A percentile compares a stretch with the other conserved stretches of the same genome.
Conservation (phyloP, 2,113 vertebrate species). For the Laticauda colubrina region DNA sequence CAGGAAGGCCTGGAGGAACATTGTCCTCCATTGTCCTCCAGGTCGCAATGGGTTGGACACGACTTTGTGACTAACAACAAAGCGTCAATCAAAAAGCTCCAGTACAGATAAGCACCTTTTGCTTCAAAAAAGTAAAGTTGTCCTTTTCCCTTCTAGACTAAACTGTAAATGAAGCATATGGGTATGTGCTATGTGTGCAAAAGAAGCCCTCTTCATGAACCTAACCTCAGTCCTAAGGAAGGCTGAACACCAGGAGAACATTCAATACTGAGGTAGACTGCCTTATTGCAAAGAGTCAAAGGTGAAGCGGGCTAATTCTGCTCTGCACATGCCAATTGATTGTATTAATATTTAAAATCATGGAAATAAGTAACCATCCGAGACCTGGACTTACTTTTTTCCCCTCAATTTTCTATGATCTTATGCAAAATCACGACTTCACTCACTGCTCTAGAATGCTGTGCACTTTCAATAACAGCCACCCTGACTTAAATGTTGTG, state of each 20-base stretch:
- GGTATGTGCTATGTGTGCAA: not conserved
- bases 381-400: conserved; percentile 11
- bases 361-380: not conserved
- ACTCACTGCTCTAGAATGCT: conserved; percentile 64
- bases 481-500: conserved; percentile 63
- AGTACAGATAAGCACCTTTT: not conserved
- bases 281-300: not conserved
- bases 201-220: not conserved
- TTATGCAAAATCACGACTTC: conserved; percentile 54
- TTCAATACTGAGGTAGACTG: not conserved
- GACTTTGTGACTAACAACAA: too few species aligned
- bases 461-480: conserved; percentile 49
- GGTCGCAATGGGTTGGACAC: too few species aligned
- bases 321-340: not conserved
- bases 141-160: not conserved
- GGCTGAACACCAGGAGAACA: not conserved
- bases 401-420: conserved; percentile 21
- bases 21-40: too few species aligned
- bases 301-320: not conserved
- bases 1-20: too few species aligned
- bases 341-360: not conserved
- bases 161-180: not conserved
- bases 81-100: not conserved
- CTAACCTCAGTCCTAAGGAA: not conserved
- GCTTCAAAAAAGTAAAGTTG: not conserved